These are phyloP conservation scores for Pristiophorus japonicus DNA, from an alignment of 2,113 vertebrate species.

Conservation along the genomic window DNA sequence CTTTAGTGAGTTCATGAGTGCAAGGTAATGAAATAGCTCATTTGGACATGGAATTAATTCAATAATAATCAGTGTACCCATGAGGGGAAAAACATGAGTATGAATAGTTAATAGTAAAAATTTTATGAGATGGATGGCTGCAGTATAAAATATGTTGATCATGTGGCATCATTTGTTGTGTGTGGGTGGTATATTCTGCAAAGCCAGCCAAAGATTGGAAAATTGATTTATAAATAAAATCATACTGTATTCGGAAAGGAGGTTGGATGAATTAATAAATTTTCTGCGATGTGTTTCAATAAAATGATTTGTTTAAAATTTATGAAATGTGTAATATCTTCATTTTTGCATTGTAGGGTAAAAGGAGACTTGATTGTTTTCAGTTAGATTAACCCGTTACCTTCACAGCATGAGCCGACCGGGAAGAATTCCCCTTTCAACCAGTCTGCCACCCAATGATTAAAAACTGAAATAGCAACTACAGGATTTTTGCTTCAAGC, in stretches of 20 bases:
- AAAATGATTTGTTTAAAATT: constrained; percentile 14
- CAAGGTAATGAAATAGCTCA: not conserved
- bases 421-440: not conserved
- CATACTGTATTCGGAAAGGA: not conserved
- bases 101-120: constrained; percentile 17
- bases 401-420: not conserved
- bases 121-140: not conserved
- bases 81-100: not conserved
- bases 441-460: constrained; percentile 25
- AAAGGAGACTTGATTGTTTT: constrained; percentile 11
- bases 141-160: not conserved
- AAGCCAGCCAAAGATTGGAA: constrained; percentile 25
- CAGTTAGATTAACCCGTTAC: not conserved
- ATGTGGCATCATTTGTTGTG: constrained; percentile 1
- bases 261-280: constrained; percentile 7
- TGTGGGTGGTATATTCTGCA: constrained; percentile 26
- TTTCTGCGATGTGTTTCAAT: constrained; percentile 28
- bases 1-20: not conserved
- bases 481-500: not conserved
- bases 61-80: not conserved
- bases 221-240: constrained; percentile 35
- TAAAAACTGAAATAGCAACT: not conserved
- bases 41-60: constrained; percentile 18
- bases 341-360: constrained; percentile 7
- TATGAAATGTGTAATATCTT: constrained; percentile 14